A percentile compares a stretch with the other conserved stretches of the same genome.
These are phyloP conservation scores for Micromys minutus DNA, from an alignment of 2,113 vertebrate genomes.

Conservation along the genomic window DNA sequence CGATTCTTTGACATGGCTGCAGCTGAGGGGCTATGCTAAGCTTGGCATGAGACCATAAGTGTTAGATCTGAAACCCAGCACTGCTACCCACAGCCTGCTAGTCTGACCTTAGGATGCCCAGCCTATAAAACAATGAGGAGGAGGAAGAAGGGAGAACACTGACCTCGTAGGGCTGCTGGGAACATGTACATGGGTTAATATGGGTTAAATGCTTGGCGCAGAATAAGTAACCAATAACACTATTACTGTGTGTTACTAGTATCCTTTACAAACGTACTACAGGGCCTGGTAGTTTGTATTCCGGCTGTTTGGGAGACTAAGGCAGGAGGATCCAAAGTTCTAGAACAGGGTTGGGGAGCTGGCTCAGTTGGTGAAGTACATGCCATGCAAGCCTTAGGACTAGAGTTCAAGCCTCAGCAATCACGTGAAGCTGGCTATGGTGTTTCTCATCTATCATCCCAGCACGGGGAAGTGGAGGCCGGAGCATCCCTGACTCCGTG, in stretches of 20 bases:
- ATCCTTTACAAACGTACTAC: not conserved
- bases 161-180: not conserved
- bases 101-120: not conserved
- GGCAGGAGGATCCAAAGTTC: not conserved
- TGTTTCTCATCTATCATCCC: too few species aligned
- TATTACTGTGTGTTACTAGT: not conserved
- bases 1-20: accelerated
- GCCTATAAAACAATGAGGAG: not conserved
- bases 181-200: not conserved
- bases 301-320: not conserved
- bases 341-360: not conserved
- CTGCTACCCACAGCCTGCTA: not conserved
- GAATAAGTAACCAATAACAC: too few species aligned
- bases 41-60: not conserved
- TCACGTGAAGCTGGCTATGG: not conserved
- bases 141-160: not conserved
- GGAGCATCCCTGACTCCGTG: not conserved
- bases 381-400: not conserved
- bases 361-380: not conserved
- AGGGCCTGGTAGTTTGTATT: too few species aligned
- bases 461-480: not conserved
- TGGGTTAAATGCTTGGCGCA: not conserved
- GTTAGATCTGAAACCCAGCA: not conserved
- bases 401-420: not conserved
- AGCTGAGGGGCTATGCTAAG: not conserved